Conservation (phyloP, 2,888 invertebrate species). For the Stramonita haemastoma region DNA sequence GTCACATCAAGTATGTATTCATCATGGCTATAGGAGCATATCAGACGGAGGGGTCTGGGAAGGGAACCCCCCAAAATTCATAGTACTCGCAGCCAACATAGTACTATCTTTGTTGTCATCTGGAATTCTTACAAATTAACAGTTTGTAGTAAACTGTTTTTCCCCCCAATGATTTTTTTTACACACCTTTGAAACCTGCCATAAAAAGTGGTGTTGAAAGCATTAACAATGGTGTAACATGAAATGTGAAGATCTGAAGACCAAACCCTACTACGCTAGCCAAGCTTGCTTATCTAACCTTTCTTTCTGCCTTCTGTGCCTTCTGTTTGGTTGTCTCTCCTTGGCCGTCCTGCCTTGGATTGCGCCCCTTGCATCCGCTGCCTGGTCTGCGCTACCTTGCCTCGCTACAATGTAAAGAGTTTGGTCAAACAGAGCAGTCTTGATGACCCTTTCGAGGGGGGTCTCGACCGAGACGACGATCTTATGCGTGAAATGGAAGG, state of each 20-base stretch:
- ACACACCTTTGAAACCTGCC: no score
- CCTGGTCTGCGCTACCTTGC: conserved; percentile 22
- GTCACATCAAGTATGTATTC: no score
- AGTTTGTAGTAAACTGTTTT: no score
- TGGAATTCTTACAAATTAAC: no score
- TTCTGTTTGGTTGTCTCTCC: conserved; percentile 41
- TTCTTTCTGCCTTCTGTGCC: conserved; percentile 32
- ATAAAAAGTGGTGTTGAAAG: no score
- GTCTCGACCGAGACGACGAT: conserved; percentile 81
- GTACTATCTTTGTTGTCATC: no score
- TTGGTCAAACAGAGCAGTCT: conserved; percentile 97
- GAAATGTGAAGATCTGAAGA: conserved; percentile 29
- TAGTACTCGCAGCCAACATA: no score
- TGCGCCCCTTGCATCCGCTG: conserved; percentile 33
- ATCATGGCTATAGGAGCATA: no score
- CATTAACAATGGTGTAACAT: not conserved
- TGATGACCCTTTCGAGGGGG: conserved; percentile 88
- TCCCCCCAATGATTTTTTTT: no score
- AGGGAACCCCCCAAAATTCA: no score
- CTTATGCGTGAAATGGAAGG: conserved; percentile 88
- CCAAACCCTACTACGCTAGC: conserved; percentile 42
- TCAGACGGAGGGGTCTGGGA: no score
- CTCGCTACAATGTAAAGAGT: conserved; percentile 73
- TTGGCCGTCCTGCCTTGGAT: conserved; percentile 45
- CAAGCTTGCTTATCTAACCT: conserved; percentile 42